phyloP scores from a whole-genome alignment of 2,888 invertebrate species.

The Eupithecia abbreviata region DNA sequence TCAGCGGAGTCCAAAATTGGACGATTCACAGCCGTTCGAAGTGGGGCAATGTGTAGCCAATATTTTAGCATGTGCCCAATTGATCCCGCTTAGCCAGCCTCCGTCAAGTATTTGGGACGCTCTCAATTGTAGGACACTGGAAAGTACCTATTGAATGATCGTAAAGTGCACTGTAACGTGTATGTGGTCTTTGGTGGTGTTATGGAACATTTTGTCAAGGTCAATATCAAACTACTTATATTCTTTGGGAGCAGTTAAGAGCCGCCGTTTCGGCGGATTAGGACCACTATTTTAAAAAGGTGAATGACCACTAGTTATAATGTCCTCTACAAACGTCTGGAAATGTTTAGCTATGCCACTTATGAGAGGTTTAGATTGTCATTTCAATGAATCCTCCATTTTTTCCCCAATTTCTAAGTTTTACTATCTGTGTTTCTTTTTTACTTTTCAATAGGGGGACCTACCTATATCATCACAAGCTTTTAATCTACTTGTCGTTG shows the following conservation, averaged over 20 bases:
- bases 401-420: background rate
- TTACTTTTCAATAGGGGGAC: background rate
- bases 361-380: too few relatives aligned
- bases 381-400: too few relatives aligned
- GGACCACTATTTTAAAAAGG: too few relatives aligned
- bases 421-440: background rate
- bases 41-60: conserved; percentile 44
- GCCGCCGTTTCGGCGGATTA: too few relatives aligned
- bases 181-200: background rate
- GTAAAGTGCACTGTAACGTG: background rate
- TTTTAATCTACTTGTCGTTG: background rate
- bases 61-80: conserved; percentile 47
- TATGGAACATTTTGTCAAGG: background rate
- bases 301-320: too few relatives aligned
- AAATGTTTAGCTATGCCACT: too few relatives aligned
- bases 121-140: background rate
- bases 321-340: too few relatives aligned
- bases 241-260: too few relatives aligned
- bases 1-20: conserved; percentile 25
- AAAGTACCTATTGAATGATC: background rate
- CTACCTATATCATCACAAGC: background rate
- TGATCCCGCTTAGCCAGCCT: conserved; percentile 34
- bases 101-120: conserved; percentile 21
- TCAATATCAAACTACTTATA: background rate
- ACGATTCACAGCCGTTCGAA: conserved; percentile 31